phyloP scores from a whole-genome alignment of 2,797 vertebrate species.

The Limosa lapponica region DNA sequence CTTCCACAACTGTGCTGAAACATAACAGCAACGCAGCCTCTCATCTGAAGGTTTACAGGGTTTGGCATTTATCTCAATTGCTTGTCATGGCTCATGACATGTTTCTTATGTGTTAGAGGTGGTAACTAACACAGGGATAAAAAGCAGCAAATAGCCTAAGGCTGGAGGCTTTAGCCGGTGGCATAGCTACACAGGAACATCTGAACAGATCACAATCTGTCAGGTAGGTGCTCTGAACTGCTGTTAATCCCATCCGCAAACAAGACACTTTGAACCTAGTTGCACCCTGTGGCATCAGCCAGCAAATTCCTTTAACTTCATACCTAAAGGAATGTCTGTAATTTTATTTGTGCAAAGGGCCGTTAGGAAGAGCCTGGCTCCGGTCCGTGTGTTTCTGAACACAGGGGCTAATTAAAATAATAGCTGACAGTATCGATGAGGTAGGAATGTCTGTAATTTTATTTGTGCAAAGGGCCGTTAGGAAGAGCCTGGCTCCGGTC shows the following conservation, averaged over 20 bases:
- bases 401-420: neutral
- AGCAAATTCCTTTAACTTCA: neutral
- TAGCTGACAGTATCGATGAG: neutral
- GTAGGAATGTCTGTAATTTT: neutral
- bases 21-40: neutral
- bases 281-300: neutral
- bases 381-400: neutral
- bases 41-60: neutral
- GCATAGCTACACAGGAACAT: neutral
- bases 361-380: neutral
- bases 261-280: neutral
- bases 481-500: neutral
- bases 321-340: neutral
- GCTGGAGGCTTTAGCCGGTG: neutral
- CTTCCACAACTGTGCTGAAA: neutral
- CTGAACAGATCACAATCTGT: neutral
- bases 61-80: slow-evolving; percentile 26
- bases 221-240: neutral
- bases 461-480: neutral
- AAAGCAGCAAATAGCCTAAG: slow-evolving; percentile 29
- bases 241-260: neutral
- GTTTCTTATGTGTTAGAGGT: neutral
- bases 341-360: neutral
- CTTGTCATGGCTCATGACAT: slow-evolving; percentile 2
- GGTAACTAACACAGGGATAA: slow-evolving; percentile 26